Evolutionary conservation across 2,888 invertebrate species (phyloP).

Genomic region (Iphiclides podalirius): DNA sequence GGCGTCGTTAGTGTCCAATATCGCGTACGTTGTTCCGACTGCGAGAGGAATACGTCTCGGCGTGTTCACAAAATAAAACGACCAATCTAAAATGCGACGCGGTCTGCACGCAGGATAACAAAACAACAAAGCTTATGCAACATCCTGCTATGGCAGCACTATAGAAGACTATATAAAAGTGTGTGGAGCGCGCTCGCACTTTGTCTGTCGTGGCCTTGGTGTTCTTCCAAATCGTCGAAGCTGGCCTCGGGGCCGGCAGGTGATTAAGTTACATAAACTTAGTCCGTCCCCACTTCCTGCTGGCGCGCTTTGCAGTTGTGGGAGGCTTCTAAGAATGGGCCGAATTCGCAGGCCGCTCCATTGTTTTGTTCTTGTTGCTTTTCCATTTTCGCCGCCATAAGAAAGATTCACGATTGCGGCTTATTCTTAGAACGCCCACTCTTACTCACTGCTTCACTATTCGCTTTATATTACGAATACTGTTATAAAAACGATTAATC

Average conservation of each 20-base stretch:
- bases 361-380: conserved; percentile 64
- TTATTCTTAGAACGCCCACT: not conserved
- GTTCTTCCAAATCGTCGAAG: conserved; percentile 60
- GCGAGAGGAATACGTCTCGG: conserved; percentile 43
- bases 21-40: conserved; percentile 38
- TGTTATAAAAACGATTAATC: not conserved
- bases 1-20: conserved; percentile 49
- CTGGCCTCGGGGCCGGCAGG: conserved; percentile 72
- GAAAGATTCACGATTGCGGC: conserved; percentile 44
- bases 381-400: conserved; percentile 53
- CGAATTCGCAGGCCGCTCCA: conserved; percentile 61
- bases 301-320: conserved; percentile 74
- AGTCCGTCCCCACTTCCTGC: conserved; percentile 76
- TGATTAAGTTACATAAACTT: conserved; percentile 80
- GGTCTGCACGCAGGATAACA: conserved; percentile 64
- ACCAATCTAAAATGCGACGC: conserved; percentile 73
- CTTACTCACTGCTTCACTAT: not conserved
- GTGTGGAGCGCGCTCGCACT: conserved; percentile 59
- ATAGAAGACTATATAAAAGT: conserved; percentile 58
- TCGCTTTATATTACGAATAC: not conserved
- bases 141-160: conserved; percentile 67
- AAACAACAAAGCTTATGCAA: conserved; percentile 78
- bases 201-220: conserved; percentile 69
- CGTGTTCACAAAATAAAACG: conserved; percentile 55
- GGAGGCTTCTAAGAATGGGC: conserved; percentile 71